These are phyloP conservation scores for Salarias fasciatus DNA, from an alignment of 2,797 vertebrate species.

Conservation along the genomic window DNA sequence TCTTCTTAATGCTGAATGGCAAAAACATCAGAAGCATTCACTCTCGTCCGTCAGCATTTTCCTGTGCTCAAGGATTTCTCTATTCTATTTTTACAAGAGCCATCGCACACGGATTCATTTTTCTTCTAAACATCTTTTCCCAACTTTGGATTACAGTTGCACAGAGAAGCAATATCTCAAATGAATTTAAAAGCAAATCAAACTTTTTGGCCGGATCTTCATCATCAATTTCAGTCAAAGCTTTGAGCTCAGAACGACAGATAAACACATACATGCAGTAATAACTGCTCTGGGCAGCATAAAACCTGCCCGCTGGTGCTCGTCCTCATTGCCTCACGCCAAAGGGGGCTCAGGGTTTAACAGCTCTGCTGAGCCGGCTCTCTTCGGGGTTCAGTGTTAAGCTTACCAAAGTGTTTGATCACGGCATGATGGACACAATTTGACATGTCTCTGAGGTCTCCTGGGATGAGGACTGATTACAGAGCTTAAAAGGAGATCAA, in stretches of 20 bases:
- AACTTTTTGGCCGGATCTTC: no score
- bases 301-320: not conserved
- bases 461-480: constrained; percentile 45
- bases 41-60: no score
- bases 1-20: no score
- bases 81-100: no score
- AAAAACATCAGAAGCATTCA: no score
- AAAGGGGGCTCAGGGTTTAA: constrained; percentile 16
- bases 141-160: no score
- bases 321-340: constrained; percentile 8
- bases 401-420: constrained; percentile 38
- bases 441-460: constrained; percentile 51
- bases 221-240: not conserved
- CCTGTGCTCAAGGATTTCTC: no score
- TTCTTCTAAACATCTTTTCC: no score
- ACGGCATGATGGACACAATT: constrained; percentile 24
- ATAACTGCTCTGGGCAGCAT: constrained; percentile 5
- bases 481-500: constrained; percentile 59
- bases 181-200: no score
- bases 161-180: no score
- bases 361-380: constrained; percentile 41
- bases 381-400: constrained; percentile 13
- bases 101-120: no score
- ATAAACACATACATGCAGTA: constrained; percentile 10
- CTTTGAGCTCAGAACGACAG: not conserved